Percentiles rank a stretch among this genome's conserved stretches.
phyloP scores from a whole-genome alignment of 2,888 invertebrate species.

The Gymnosoma rotundatum region DNA sequence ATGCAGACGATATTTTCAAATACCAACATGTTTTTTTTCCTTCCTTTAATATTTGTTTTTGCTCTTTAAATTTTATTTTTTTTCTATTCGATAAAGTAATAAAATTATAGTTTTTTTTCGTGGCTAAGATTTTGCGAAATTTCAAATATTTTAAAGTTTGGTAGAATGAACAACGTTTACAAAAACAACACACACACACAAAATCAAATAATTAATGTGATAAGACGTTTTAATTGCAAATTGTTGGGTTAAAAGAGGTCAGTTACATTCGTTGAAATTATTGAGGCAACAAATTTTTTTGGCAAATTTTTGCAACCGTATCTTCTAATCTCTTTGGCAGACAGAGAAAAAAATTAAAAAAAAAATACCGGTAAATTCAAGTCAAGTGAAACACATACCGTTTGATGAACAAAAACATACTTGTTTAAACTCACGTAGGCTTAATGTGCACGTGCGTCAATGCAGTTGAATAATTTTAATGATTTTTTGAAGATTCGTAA shows the following conservation, averaged over 20 bases:
- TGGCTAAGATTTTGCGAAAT: constrained; percentile 51
- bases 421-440: constrained; percentile 18
- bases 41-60: constrained; percentile 21
- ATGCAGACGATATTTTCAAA: constrained; percentile 66
- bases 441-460: constrained; percentile 53
- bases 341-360: not conserved
- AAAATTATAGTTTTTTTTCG: constrained; percentile 27
- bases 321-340: constrained; percentile 28
- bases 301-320: constrained; percentile 45
- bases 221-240: constrained; percentile 67
- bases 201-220: constrained; percentile 63
- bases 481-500: constrained; percentile 29
- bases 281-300: constrained; percentile 47
- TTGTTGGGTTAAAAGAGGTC: constrained; percentile 66
- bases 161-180: not conserved
- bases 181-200: not conserved
- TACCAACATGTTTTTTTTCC: constrained; percentile 65
- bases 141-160: constrained; percentile 59
- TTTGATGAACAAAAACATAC: not conserved
- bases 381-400: constrained; percentile 27
- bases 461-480: constrained; percentile 34
- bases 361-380: constrained; percentile 7
- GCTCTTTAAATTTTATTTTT: constrained; percentile 19
- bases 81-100: constrained; percentile 42
- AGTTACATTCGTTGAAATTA: constrained; percentile 43